Evolutionary conservation across 2,888 invertebrate genomes (phyloP), one percentile per base, ranked within the genome.

Genomic region (Noctua fimbriata): DNA sequence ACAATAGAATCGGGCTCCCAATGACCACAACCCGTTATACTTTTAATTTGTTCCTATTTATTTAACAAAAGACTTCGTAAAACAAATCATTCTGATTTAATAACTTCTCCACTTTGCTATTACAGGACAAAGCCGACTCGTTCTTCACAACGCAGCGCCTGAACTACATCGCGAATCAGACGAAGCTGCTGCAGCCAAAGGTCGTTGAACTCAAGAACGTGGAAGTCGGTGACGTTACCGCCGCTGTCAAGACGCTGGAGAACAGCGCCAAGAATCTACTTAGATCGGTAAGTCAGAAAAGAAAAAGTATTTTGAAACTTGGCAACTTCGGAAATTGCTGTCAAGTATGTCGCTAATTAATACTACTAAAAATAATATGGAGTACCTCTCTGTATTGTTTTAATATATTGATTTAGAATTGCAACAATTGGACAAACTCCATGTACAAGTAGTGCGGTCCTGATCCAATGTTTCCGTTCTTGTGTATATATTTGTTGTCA

Each of bases 121-220:
- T 18, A 44, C 44, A 98, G 98, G 97, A 98, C 90, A 98, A 98
- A 3, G 98, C 99, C 0, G 98, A 98, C 84, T 98, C 99, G 2
- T 98, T 98, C 94, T 99, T 99, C 92, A 99, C 99, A 0, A 98
- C 98, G 52, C 98, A 98, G 92, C 97, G 98, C 41, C 96, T 99
- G 44, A 98, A 98, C 86, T 98, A 98, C 92, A 98, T 99, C 89
- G 98, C 98, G 88, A 97, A 98, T 69, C 98, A 98, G 81, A 97
- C 98, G 0, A 97, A 97, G 47, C 94, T 97, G 32, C 95, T 99
- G 2, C 95, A 97, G 79, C 98, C 98, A 0, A 97, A 97, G 87
- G 98, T 99, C 0, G 96, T 97, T 1, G 96, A 97, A 0, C 94
- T 98, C 0, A 98, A 96, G 69, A 97, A 97, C 70, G 97, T 98